Conservation (phyloP, 2,797 vertebrate species). For the Cyprinella venusta region DNA sequence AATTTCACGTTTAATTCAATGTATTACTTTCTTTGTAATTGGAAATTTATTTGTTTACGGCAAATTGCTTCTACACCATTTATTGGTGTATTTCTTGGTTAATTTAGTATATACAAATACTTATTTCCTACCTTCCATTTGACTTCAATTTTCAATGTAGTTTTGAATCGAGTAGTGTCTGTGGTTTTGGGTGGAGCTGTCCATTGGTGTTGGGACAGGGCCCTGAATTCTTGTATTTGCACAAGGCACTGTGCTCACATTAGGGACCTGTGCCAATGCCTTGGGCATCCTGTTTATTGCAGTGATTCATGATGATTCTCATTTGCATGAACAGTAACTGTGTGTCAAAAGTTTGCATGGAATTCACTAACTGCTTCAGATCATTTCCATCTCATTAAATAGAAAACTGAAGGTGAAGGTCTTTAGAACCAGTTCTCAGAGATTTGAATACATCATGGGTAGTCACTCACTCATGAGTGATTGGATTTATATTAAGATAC, state of each 20-base stretch:
- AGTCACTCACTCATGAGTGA: neutral
- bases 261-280: conserved; percentile 19
- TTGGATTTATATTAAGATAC: neutral
- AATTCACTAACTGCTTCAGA: conserved; percentile 24
- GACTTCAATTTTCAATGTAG: neutral
- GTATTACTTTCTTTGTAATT: neutral
- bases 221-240: conserved; percentile 24
- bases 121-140: neutral
- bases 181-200: conserved; percentile 26
- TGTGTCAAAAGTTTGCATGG: conserved; percentile 29
- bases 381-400: conserved; percentile 30
- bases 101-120: neutral
- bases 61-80: neutral
- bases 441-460: neutral
- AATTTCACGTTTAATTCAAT: neutral
- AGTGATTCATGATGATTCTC: neutral
- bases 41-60: too few species aligned
- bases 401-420: neutral
- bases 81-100: neutral
- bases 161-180: conserved; percentile 3
- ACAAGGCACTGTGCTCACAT: neutral
- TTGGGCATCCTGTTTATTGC: conserved; percentile 12
- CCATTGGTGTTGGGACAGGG: conserved; percentile 6
- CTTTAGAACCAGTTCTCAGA: neutral
- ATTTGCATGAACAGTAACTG: conserved; percentile 23